Base-by-base conservation (phyloP, 2,113 vertebrate species). In the Pachyramphus minor region DNA sequence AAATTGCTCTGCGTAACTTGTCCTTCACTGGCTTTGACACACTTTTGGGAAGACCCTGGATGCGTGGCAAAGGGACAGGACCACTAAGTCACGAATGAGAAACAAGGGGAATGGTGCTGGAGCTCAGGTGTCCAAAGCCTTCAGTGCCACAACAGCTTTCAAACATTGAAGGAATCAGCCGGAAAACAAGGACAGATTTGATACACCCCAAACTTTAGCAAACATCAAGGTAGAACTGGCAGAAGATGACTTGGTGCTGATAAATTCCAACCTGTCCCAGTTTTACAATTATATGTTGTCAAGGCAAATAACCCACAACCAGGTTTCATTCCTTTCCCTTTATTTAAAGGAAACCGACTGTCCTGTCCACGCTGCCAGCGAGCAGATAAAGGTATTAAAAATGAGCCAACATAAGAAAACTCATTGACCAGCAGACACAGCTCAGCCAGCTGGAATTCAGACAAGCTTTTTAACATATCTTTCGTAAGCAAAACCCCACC, bases 311-410 rank as follows among this genome's bases (percentile, higher is more conserved):
- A 16, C 31, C 44, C 69, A 41, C 39, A 16, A 1, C 3, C 25
- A 35, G 33, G 42, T 39, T 55, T 33, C 59, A 6, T 11, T n/a
- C 5, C 14, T 14, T 30, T 24, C 39, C 35, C 69, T 49, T 31
- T 4, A 3, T 41, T 25, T 44, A 12, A 35, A 20, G 37, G 37
- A 3, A 42, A 42, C 31, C 1, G 9, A 4, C 6, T 37, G n/a
- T 19, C 25, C 33, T 33, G 30, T 2, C 44, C 16, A 0, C 1
- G 37, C 21, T 1, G 2, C 21, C 68, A 58, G 22, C 0, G 0
- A 58, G 50, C 37, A 42, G 47, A 22, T 1, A 18, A 20, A 62
- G 22, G 18, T 35, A 44, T 8, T 4, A 41, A 2, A 67, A 62
- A 33, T 6, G 16, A 8, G 11, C 30, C 27, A 27, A 3, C 2